Evolutionary conservation across 1,140 invertebrate species (phyloP).

Genomic region (Papilio dardanus): DNA sequence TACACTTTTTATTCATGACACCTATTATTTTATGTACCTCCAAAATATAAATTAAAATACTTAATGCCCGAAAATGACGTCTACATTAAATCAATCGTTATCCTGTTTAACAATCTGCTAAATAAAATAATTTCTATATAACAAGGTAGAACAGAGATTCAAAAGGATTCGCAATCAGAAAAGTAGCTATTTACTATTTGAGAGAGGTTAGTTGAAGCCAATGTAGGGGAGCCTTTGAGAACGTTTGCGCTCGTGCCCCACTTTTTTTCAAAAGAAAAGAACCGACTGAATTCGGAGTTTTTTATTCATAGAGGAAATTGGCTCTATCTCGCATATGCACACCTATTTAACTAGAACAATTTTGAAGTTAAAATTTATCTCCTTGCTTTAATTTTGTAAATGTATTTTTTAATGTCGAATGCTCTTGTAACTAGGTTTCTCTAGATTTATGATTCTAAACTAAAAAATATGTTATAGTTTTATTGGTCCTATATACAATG

Average conservation of each 20-base stretch:
- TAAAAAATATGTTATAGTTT: too few relatives aligned
- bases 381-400: not conserved
- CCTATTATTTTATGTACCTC: too few relatives aligned
- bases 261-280: constrained; percentile 32
- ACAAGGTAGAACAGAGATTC: not conserved
- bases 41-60: too few relatives aligned
- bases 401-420: not conserved
- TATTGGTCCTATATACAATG: too few relatives aligned
- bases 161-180: constrained; percentile 32
- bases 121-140: constrained; percentile 12
- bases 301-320: constrained; percentile 22
- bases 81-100: not conserved
- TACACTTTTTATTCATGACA: too few relatives aligned
- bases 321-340: not conserved
- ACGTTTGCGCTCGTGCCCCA: constrained; percentile 33
- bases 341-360: not conserved
- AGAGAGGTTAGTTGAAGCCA: constrained; percentile 31
- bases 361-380: not conserved
- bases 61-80: too few relatives aligned
- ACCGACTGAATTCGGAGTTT: constrained; percentile 27
- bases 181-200: constrained; percentile 29
- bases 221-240: constrained; percentile 23
- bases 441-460: too few relatives aligned
- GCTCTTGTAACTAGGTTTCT: too few relatives aligned
- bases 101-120: not conserved